These are phyloP conservation scores for Pelagia noctiluca DNA, from an alignment of 30 jellyfish, hydroid and myxozoan species.

Conservation along the genomic window DNA sequence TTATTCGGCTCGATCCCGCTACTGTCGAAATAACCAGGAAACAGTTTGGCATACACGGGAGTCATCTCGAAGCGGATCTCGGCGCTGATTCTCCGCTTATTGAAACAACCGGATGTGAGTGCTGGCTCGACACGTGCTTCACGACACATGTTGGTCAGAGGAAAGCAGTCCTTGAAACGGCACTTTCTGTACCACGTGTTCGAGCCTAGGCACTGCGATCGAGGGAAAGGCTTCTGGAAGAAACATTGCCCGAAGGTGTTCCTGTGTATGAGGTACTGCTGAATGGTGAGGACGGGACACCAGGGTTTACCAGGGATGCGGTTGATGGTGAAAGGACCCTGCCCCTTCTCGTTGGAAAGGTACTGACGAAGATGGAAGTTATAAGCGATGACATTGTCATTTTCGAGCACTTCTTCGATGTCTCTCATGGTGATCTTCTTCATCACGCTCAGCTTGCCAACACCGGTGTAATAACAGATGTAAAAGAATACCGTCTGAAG, in stretches of 20 bases:
- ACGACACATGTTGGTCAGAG: constrained; percentile 52
- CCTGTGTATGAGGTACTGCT: constrained; percentile 54
- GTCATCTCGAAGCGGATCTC: constrained; percentile 66
- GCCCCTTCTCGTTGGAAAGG: constrained; percentile 47
- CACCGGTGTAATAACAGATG: constrained; percentile 66
- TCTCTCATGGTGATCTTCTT: constrained; percentile 24
- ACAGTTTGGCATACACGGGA: constrained; percentile 45
- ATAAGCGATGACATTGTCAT: constrained; percentile 53
- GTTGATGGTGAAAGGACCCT: constrained; percentile 60
- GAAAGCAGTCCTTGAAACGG: constrained; percentile 55
- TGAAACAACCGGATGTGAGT: constrained; percentile 60
- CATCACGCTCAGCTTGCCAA: constrained; percentile 68
- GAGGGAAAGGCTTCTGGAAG: constrained; percentile 55
- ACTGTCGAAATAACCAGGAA: constrained; percentile 47
- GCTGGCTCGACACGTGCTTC: constrained; percentile 67
- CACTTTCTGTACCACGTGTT: constrained; percentile 48
- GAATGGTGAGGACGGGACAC: constrained; percentile 71
- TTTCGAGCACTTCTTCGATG: constrained; percentile 48
- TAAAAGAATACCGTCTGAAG: constrained; percentile 59
- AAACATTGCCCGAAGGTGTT: constrained; percentile 46
- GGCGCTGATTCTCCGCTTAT: constrained; percentile 57
- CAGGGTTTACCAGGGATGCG: constrained; percentile 72
- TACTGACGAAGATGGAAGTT: constrained; percentile 41
- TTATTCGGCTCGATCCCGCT: constrained; percentile 9
- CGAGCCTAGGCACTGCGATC: constrained; percentile 38